A percentile compares a stretch with the other conserved stretches of the same genome.
Conservation (phyloP, 2,888 invertebrate genomes). For the Cryptosula pallasiana region DNA sequence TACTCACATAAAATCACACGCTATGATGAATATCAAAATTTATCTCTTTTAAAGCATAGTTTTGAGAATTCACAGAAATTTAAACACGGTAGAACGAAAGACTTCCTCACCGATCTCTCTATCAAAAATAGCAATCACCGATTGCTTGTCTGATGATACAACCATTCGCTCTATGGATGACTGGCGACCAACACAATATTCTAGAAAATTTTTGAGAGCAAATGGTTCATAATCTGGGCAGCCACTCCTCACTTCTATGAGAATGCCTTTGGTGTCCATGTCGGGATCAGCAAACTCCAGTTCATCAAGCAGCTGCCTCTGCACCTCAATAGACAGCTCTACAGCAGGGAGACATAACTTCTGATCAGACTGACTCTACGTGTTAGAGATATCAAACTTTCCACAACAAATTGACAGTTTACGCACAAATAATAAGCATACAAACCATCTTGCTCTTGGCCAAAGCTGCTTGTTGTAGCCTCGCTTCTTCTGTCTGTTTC, state of each 20-base stretch:
- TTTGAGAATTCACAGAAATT: too few relatives aligned
- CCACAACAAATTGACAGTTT: too few relatives aligned
- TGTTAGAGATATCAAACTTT: too few relatives aligned
- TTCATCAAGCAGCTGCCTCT: conserved; percentile 9
- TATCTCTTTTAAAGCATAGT: too few relatives aligned
- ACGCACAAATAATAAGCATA: neutral
- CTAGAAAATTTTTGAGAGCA: conserved; percentile 18
- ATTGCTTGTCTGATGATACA: neutral
- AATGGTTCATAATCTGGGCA: neutral
- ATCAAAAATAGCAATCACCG: conserved; percentile 3
- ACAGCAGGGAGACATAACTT: neutral
- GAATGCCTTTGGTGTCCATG: neutral
- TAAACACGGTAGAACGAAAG: too few relatives aligned
- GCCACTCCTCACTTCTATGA: neutral
- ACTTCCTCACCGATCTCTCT: neutral
- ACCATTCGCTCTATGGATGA: neutral
- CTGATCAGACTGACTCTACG: neutral
- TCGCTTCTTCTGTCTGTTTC: neutral
- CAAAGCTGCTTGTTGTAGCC: neutral
- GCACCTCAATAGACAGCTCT: neutral
- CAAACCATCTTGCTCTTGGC: neutral
- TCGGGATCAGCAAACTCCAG: neutral
- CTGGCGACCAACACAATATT: neutral
- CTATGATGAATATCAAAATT: neutral
- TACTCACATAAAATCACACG: neutral